Base-by-base conservation (phyloP, 2,113 vertebrate species). In the Misgurnus anguillicaudatus region DNA sequence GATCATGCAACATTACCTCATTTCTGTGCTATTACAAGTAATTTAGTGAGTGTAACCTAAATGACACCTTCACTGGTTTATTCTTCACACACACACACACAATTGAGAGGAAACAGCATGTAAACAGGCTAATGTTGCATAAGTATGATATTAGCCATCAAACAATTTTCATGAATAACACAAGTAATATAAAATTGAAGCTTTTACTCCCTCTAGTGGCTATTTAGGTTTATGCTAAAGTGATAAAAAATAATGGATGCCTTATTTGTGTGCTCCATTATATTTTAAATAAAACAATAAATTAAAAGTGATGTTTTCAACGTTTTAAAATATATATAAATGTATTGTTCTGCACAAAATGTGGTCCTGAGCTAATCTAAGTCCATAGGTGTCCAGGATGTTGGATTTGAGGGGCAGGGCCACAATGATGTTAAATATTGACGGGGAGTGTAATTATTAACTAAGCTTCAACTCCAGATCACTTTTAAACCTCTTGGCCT, bases 371-470 rank as follows among this genome's bases (percentile, higher is more conserved):
- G 45, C 9, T 62, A 4, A 58, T 88, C 88, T 86, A 83, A 82
- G 80, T 83, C 83, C 70, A 70, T 80, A 60, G 79, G 88, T 85
- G 90, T 91, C 88, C 91, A 93, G 90, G 91, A 93, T 92, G 90
- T 91, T 89, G 89, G 83, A 88, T 87, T 60, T 87, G 57, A 88
- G 89, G 91, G 92, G 91, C 90, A 87, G 90, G 91, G 90, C 89
- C 42, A 74, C 19, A 75, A 57, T 83, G 86, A 89, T 89, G 92
- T 93, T 92, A 94, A 94, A 93, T 90, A 93, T 94, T 94, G 87
- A 93, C 88, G 48, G 58, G 88, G 10, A 66, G 85, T 89, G 81
- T 93, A 93, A 94, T 93, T 83, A 94, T 94, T 94, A 94, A 94
- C 91, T 83, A 66, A 77, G 80, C 86, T 79, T 82, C 84, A 88